phyloP scores from a whole-genome alignment of 35 echinoderm and acorn worm species.

The Heliocidaris erythrogramma region DNA sequence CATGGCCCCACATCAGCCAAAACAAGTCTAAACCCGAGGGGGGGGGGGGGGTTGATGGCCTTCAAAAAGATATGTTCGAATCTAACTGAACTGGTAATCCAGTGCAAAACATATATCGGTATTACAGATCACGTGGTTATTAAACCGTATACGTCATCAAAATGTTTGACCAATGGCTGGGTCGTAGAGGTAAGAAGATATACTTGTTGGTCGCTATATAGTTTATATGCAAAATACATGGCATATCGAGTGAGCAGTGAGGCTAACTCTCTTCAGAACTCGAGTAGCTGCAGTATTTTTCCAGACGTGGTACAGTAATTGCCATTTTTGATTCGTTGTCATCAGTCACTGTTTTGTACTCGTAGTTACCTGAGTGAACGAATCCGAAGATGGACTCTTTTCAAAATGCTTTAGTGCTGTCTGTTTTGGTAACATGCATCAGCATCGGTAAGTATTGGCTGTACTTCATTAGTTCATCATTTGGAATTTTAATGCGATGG shows the following conservation, averaged over 20 bases:
- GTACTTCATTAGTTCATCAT: background rate
- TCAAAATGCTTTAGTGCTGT: background rate
- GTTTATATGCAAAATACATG: too few relatives aligned
- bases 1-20: too few relatives aligned
- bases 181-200: too few relatives aligned
- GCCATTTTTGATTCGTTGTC: background rate
- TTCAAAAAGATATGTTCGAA: too few relatives aligned
- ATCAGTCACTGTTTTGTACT: background rate
- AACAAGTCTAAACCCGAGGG: too few relatives aligned
- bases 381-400: background rate
- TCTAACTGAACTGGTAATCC: too few relatives aligned
- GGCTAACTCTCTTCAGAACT: background rate
- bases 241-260: too few relatives aligned
- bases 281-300: background rate
- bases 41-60: too few relatives aligned
- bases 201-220: too few relatives aligned
- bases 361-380: background rate
- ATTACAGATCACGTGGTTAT: background rate
- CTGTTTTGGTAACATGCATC: background rate
- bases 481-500: too few relatives aligned
- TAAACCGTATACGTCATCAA: background rate
- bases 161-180: background rate
- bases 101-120: too few relatives aligned
- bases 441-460: background rate
- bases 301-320: background rate